A percentile compares a stretch with the other conserved stretches of the same genome.
These are phyloP conservation scores for Agapornis canus DNA, from an alignment of 2,797 vertebrate genomes.

Conservation along the genomic window DNA sequence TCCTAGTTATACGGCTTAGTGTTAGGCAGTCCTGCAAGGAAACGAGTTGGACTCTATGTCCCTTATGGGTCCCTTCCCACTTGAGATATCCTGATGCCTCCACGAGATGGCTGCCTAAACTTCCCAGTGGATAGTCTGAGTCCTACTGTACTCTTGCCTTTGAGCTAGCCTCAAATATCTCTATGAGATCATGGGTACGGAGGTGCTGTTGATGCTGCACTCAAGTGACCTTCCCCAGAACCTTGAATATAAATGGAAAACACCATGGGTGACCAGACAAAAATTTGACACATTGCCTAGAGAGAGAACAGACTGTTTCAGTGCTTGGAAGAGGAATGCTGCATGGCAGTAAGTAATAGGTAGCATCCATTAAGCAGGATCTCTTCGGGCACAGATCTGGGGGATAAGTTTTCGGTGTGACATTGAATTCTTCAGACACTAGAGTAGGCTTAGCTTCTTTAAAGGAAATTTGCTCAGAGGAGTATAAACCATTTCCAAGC, in stretches of 20 bases:
- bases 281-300: slow-evolving; percentile 20
- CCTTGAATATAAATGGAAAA: slow-evolving; percentile 50
- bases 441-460: slow-evolving; percentile 47
- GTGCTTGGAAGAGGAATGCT: slow-evolving; percentile 9
- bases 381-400: slow-evolving; percentile 54
- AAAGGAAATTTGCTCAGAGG: slow-evolving; percentile 54
- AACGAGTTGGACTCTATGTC: not conserved
- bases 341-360: slow-evolving; percentile 44
- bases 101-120: not conserved
- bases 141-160: not conserved
- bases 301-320: slow-evolving; percentile 48
- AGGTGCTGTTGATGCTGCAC: slow-evolving; percentile 26
- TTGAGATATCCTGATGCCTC: not conserved
- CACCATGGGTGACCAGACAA: slow-evolving; percentile 14
- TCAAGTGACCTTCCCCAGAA: slow-evolving; percentile 49
- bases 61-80: not conserved
- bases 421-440: slow-evolving; percentile 68
- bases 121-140: not conserved
- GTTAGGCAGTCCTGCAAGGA: not conserved
- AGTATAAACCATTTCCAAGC: slow-evolving; percentile 63
- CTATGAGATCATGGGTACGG: not conserved
- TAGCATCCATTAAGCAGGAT: slow-evolving; percentile 63
- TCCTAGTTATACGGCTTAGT: not conserved
- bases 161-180: not conserved
- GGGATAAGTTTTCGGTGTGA: slow-evolving; percentile 63